Evolutionary conservation across 1,140 invertebrate genomes (phyloP).

Genomic region (Phymastichus coffea): DNA sequence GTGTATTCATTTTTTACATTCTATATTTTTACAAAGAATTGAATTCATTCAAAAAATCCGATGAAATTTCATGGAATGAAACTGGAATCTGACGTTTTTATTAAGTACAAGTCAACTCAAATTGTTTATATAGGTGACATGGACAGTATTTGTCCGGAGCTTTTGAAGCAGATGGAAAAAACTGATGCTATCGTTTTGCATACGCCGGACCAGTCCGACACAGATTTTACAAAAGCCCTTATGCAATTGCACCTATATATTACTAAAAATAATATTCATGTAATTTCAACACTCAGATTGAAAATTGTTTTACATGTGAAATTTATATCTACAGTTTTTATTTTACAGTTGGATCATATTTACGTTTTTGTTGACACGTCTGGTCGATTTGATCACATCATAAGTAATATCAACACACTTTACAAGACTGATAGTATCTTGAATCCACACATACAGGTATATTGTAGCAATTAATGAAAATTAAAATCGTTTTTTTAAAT

Average conservation of each 20-base stretch:
- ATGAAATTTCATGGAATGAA: too few species aligned
- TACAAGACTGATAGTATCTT: slow-evolving; percentile 60
- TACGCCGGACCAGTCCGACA: slow-evolving; percentile 74
- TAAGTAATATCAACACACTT: slow-evolving; percentile 76
- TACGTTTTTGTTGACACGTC: slow-evolving; percentile 66
- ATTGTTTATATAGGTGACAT: slow-evolving; percentile 68
- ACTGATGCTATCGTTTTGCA: slow-evolving; percentile 57
- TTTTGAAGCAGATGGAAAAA: slow-evolving; percentile 60
- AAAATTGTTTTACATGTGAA: too few species aligned
- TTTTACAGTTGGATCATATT: slow-evolving; percentile 60
- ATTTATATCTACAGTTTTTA: slow-evolving; percentile 14
- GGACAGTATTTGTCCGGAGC: slow-evolving; percentile 67
- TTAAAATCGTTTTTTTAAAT: not conserved
- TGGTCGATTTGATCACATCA: slow-evolving; percentile 77
- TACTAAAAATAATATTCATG: slow-evolving; percentile 31
- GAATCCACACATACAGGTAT: slow-evolving; percentile 17
- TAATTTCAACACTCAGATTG: slow-evolving; percentile 28
- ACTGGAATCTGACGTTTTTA: too few species aligned
- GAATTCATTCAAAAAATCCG: too few species aligned
- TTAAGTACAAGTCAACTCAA: too few species aligned
- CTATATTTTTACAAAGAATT: too few species aligned
- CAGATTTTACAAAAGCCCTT: slow-evolving; percentile 75
- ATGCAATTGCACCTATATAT: slow-evolving; percentile 29
- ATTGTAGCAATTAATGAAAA: not conserved
- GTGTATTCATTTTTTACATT: not conserved